These are phyloP conservation scores for Mythimna lalbum DNA, from an alignment of 2,888 invertebrate genomes.

Conservation along the genomic window DNA sequence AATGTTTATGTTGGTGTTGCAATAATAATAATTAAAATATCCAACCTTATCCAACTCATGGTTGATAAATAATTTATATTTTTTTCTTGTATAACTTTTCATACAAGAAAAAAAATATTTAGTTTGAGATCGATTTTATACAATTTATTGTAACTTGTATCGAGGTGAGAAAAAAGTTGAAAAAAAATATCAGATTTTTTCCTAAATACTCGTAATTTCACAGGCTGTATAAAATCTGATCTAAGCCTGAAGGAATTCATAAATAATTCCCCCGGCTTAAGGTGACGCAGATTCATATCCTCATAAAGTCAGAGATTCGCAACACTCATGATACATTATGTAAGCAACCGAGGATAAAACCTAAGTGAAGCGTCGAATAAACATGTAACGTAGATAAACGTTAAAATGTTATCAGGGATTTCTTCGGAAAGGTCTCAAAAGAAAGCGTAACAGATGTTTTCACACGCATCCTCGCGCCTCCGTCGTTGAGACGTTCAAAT, in stretches of 20 bases:
- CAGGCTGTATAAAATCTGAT: slow-evolving; percentile 16
- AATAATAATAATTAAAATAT: too few species aligned
- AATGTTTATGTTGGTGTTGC: too few species aligned
- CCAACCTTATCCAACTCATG: too few species aligned
- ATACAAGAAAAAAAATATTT: too few species aligned
- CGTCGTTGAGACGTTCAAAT: slow-evolving; percentile 79
- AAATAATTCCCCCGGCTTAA: slow-evolving; percentile 48
- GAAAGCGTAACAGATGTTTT: slow-evolving; percentile 88
- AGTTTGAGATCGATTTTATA: neutral
- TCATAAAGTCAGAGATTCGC: slow-evolving; percentile 58
- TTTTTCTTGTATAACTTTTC: too few species aligned
- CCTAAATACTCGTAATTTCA: neutral
- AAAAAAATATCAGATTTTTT: neutral
- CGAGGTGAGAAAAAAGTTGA: neutral
- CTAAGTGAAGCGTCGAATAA: slow-evolving; percentile 67
- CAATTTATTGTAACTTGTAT: neutral
- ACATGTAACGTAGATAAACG: slow-evolving; percentile 68
- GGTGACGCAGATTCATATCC: slow-evolving; percentile 55
- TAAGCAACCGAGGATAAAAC: slow-evolving; percentile 64
- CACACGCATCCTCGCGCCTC: slow-evolving; percentile 78
- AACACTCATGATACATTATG: slow-evolving; percentile 61
- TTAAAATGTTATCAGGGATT: slow-evolving; percentile 78
- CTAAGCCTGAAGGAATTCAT: slow-evolving; percentile 24
- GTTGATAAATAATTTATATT: too few species aligned
- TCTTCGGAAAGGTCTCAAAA: slow-evolving; percentile 79